These are phyloP conservation scores for Daubentonia madagascariensis DNA, from an alignment of 2,113 vertebrate species.

Conservation along the genomic window DNA sequence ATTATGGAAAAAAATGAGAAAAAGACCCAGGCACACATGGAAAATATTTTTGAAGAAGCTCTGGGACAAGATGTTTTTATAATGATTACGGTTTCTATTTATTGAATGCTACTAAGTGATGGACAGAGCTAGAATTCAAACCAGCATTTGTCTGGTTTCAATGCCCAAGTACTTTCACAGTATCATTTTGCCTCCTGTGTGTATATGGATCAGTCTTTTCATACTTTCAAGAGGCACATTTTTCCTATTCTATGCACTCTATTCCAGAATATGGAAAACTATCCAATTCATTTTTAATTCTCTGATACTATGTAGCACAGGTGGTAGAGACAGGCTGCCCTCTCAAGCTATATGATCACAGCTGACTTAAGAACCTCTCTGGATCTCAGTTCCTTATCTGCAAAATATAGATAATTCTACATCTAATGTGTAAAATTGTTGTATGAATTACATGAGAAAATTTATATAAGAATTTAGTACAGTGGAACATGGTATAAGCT, in stretches of 20 bases:
- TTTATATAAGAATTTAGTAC: background rate
- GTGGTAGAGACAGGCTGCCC: background rate
- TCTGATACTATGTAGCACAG: too few species aligned
- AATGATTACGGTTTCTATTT: background rate
- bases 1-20: background rate
- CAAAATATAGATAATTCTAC: background rate
- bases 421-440: background rate
- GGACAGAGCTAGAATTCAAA: background rate
- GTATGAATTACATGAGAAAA: background rate
- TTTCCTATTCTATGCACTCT: background rate
- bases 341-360: background rate
- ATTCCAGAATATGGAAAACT: background rate
- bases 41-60: background rate
- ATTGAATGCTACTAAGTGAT: background rate
- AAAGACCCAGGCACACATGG: background rate
- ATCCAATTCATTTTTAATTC: background rate
- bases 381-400: background rate
- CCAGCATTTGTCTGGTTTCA: background rate
- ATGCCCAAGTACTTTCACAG: background rate
- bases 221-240: background rate
- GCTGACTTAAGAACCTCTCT: background rate
- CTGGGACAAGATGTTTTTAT: background rate
- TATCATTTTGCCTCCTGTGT: background rate
- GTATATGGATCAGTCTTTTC: background rate
- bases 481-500: background rate